Conservation (phyloP, 2,797 vertebrate species). For the Momotus momota region DNA sequence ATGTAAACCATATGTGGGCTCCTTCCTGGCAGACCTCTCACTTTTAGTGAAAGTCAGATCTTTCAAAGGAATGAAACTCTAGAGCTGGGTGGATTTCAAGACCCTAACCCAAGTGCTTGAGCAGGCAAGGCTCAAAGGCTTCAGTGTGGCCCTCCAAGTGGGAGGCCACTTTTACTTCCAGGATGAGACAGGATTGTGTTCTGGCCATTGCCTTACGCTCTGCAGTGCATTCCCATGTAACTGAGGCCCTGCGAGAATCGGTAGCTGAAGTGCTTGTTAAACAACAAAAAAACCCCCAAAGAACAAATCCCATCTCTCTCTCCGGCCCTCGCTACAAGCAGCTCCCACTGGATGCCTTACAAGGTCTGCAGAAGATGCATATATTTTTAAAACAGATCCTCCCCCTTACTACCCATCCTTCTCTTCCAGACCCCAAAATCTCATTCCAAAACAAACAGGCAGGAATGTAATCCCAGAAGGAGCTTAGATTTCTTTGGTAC, state of each 20-base stretch:
- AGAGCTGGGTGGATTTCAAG: conserved; percentile 17
- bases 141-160: neutral
- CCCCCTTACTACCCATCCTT: neutral
- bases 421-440: conserved; percentile 43
- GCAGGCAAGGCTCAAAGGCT: neutral
- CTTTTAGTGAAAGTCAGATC: neutral
- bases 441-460: conserved; percentile 40
- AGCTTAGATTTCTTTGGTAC: neutral
- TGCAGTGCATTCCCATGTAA: neutral
- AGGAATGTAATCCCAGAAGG: neutral
- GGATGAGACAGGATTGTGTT: neutral
- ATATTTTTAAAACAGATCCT: conserved; percentile 37
- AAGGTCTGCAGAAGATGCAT: conserved; percentile 31
- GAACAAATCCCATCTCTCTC: neutral
- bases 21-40: neutral
- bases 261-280: neutral
- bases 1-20: neutral
- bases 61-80: neutral
- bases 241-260: neutral
- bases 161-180: conserved; percentile 26
- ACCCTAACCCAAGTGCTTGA: neutral
- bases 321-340: neutral
- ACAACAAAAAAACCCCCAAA: neutral
- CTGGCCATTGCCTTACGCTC: neutral
- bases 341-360: conserved; percentile 34